Percentiles rank a stretch among this genome's conserved stretches.
Conservation (phyloP, 2,888 invertebrate genomes). For the Thera britannica region DNA sequence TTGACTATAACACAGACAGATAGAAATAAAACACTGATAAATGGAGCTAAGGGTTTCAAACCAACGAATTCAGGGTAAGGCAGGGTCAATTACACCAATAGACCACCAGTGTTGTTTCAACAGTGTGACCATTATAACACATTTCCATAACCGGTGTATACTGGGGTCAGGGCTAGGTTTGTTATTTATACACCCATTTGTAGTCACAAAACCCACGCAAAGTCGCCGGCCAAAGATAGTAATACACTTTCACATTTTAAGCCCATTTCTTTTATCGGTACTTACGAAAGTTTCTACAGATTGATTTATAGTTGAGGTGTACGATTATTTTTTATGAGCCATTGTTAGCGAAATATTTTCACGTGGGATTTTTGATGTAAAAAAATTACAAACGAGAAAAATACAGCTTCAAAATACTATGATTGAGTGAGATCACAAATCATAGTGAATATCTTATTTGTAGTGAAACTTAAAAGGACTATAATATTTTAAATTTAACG, state of each 20-base stretch:
- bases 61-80: too few relatives aligned
- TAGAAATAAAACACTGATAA: too few relatives aligned
- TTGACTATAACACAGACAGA: too few relatives aligned
- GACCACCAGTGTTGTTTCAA: background rate
- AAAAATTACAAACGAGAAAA: background rate
- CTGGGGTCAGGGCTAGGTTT: conserved; percentile 26
- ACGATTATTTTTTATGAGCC: conserved; percentile 37
- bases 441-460: too few relatives aligned
- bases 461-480: too few relatives aligned
- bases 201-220: conserved; percentile 21
- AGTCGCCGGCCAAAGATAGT: conserved; percentile 11
- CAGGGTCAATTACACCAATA: background rate
- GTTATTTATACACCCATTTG: conserved; percentile 20
- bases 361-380: conserved; percentile 11
- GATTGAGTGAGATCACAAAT: too few relatives aligned
- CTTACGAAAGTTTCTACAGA: conserved; percentile 31
- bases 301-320: conserved; percentile 32
- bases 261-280: conserved; percentile 24
- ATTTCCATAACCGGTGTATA: conserved; percentile 33
- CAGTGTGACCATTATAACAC: conserved; percentile 3
- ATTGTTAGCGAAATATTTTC: conserved; percentile 41
- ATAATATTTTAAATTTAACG: too few relatives aligned
- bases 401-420: too few relatives aligned
- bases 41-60: too few relatives aligned
- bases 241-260: conserved; percentile 35